These are phyloP conservation scores for Heliothis peltigera DNA, from an alignment of 2,888 invertebrate genomes.

Conservation along the genomic window DNA sequence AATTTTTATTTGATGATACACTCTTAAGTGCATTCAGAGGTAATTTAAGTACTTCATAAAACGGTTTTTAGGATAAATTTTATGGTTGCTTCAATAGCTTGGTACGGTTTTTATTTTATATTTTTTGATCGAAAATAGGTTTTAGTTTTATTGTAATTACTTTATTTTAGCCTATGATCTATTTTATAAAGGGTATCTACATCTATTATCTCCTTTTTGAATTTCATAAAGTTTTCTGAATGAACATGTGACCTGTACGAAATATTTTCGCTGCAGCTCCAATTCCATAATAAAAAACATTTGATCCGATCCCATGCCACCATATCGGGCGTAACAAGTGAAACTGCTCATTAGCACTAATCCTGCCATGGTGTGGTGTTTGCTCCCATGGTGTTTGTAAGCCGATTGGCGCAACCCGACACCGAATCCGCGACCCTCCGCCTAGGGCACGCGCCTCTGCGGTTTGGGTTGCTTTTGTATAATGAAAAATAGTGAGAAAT, in stretches of 20 bases:
- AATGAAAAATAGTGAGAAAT: slow-evolving; percentile 35
- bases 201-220: background rate
- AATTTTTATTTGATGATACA: slow-evolving; percentile 59
- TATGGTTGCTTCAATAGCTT: slow-evolving; percentile 27
- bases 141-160: slow-evolving; percentile 19
- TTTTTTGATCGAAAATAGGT: slow-evolving; percentile 2
- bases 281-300: slow-evolving; percentile 37
- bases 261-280: too few species aligned
- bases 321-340: slow-evolving; percentile 60
- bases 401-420: slow-evolving; percentile 86
- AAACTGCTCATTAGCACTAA: slow-evolving; percentile 81
- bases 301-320: slow-evolving; percentile 29
- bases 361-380: slow-evolving; percentile 74
- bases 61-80: slow-evolving; percentile 36
- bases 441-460: slow-evolving; percentile 67
- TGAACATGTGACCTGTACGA: background rate
- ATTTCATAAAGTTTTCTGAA: too few species aligned
- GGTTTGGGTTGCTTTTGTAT: slow-evolving; percentile 56
- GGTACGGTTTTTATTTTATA: slow-evolving; percentile 14
- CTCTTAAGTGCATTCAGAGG: slow-evolving; percentile 29
- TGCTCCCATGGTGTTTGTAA: slow-evolving; percentile 82
- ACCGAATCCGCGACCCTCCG: slow-evolving; percentile 79
- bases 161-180: slow-evolving; percentile 9
- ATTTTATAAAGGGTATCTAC: background rate
- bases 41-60: slow-evolving; percentile 58